Evolutionary conservation across 1,140 invertebrate species (phyloP).

Genomic region (Polypedilum vanderplanki): DNA sequence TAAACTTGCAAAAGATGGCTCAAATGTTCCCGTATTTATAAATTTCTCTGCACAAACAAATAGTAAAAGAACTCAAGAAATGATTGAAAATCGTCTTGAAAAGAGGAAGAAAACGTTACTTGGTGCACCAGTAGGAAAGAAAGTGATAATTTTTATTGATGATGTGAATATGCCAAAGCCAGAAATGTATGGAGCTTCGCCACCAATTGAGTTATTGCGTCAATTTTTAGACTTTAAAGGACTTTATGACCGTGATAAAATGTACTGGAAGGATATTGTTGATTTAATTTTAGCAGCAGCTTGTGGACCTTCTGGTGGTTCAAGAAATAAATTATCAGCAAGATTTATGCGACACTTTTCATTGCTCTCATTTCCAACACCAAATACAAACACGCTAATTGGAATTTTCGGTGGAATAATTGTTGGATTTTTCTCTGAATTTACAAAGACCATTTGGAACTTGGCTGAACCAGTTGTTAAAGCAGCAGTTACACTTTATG

Average conservation of each 20-base stretch:
- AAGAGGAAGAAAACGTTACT: slow-evolving; percentile 70
- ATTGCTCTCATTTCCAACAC: slow-evolving; percentile 65
- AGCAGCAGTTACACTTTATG: slow-evolving; percentile 73
- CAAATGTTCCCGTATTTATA: slow-evolving; percentile 65
- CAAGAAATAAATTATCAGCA: slow-evolving; percentile 73
- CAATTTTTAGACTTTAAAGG: slow-evolving; percentile 77
- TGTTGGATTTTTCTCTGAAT: slow-evolving; percentile 61
- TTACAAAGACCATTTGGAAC: slow-evolving; percentile 60
- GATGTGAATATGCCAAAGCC: slow-evolving; percentile 86
- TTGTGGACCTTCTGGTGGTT: slow-evolving; percentile 83
- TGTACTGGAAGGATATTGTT: slow-evolving; percentile 79
- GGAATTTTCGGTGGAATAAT: slow-evolving; percentile 67
- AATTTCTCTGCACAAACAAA: slow-evolving; percentile 87
- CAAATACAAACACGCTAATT: slow-evolving; percentile 65
- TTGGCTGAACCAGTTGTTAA: slow-evolving; percentile 65
- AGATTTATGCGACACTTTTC: slow-evolving; percentile 78
- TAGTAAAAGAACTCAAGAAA: slow-evolving; percentile 71
- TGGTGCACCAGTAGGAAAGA: slow-evolving; percentile 79
- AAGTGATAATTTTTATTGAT: slow-evolving; percentile 80
- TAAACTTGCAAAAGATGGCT: slow-evolving; percentile 51
- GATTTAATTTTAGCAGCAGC: slow-evolving; percentile 75
- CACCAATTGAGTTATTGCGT: slow-evolving; percentile 78
- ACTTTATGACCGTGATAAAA: slow-evolving; percentile 75
- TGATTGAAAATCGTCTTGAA: slow-evolving; percentile 71
- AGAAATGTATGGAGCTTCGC: slow-evolving; percentile 80